Conservation (phyloP, 2,888 invertebrate genomes). For the Odontocolon sp. region DNA sequence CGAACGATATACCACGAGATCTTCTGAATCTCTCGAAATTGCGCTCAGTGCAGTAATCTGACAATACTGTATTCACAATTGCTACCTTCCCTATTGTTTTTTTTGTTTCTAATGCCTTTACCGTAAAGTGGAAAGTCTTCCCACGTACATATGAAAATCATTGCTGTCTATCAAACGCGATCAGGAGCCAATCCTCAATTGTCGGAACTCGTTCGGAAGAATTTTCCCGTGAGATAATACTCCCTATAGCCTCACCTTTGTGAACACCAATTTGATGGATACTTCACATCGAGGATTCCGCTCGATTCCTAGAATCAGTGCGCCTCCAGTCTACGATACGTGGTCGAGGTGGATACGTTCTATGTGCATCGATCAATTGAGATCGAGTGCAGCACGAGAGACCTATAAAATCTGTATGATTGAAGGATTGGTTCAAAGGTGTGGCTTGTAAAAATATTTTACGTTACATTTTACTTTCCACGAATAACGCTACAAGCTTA, state of each 20-base stretch:
- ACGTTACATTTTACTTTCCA: constrained; percentile 3
- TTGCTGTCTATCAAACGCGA: constrained; percentile 40
- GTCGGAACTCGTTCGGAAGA: constrained; percentile 31
- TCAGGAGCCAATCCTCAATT: constrained; percentile 41
- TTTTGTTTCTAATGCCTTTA: background rate
- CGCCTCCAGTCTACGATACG: background rate
- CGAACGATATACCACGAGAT: background rate
- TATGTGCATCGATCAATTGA: background rate
- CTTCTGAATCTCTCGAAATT: constrained; percentile 38
- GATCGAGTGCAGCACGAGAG: background rate
- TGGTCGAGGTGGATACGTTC: background rate
- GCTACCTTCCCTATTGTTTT: constrained; percentile 45
- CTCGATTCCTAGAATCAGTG: constrained; percentile 20
- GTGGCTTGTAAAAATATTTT: background rate
- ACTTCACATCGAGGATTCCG: constrained; percentile 2
- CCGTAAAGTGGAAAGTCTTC: constrained; percentile 40
- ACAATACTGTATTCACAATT: constrained; percentile 37
- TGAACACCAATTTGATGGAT: constrained; percentile 21
- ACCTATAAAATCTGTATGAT: constrained; percentile 3
- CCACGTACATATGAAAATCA: constrained; percentile 52
- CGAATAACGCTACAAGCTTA: background rate
- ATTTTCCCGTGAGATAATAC: constrained; percentile 43
- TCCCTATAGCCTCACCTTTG: constrained; percentile 21
- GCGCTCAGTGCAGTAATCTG: constrained; percentile 41
- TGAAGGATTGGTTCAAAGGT: background rate